Base-by-base conservation (phyloP, 2,113 vertebrate genomes). In the Protobothrops flavoviridis region DNA sequence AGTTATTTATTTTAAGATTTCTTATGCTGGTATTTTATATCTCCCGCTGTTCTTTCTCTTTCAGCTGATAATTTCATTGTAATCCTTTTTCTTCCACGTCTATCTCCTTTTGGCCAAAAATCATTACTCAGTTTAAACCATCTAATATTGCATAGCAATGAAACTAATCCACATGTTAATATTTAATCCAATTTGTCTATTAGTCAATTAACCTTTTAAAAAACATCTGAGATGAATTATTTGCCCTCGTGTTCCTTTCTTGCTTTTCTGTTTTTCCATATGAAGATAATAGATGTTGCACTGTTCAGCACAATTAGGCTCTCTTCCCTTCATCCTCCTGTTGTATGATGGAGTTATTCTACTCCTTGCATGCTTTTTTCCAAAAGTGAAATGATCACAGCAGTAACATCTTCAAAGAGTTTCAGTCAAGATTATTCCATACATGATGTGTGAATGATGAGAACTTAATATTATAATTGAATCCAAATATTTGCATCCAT, bases 171-270 rank as follows among this genome's bases (percentile, higher is more conserved):
- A 45, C 2, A 8, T 91, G 13, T 8, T 90, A 94, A 64, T 74
- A 88, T 90, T 95, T 93, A 81, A 89, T 87, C 50, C 12, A 85
- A 1, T 64, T 92, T 96, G 95, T 61, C 69, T 85, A 59, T 48
- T 94, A 94, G 0, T 10, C 1, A 48, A 91, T 33, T 1, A 1
- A 88, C 12, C 1, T 9, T 53, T 87, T 56, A 23, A 64, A 2
- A 91, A 91, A 11, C 5, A 94, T 92, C 92, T 61, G 57, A 87
- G 90, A 90, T 90, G 81, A 92, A 81, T 94, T 55, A 92, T 90
- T 74, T 91, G 23, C 2, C 91, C 20, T 87, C 43, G 90, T 90
- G 90, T 89, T 93, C n/a, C 90, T 24, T 92, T 1, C 90, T 93
- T 85, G 50, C 89, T 92, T 85, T 39, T 33, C 10, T 81, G 26